Evolutionary conservation across 2,113 vertebrate genomes (phyloP).

Genomic region (Muntiacus muntjak): DNA sequence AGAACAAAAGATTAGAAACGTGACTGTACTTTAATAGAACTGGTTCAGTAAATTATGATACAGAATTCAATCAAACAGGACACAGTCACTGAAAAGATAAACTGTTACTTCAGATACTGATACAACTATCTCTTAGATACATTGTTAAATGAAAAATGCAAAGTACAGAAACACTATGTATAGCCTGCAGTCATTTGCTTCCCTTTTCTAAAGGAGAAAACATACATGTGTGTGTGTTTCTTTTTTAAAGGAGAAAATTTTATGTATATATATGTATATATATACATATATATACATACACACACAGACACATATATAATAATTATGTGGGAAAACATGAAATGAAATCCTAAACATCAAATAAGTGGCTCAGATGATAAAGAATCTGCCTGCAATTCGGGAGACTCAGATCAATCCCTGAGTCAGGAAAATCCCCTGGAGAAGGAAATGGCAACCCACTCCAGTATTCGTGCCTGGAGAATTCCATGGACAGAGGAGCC

Average conservation of each 20-base stretch:
- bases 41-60: background rate
- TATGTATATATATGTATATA: no score
- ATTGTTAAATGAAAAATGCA: background rate
- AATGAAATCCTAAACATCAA: constrained; percentile 23
- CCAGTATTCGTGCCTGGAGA: background rate
- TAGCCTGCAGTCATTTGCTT: background rate
- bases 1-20: background rate
- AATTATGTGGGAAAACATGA: background rate
- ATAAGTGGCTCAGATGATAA: background rate
- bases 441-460: background rate
- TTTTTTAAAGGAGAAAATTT: background rate
- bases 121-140: background rate
- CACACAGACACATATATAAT: background rate
- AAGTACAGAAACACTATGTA: background rate
- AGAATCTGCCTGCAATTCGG: background rate
- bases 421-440: background rate
- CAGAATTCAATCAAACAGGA: background rate
- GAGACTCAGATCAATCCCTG: background rate
- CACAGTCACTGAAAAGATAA: background rate
- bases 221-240: background rate
- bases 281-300: background rate
- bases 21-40: background rate
- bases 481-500: background rate
- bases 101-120: background rate
- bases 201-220: background rate